These are phyloP conservation scores for Augochlora pura DNA, from an alignment of 1,140 invertebrate species.

Conservation along the genomic window DNA sequence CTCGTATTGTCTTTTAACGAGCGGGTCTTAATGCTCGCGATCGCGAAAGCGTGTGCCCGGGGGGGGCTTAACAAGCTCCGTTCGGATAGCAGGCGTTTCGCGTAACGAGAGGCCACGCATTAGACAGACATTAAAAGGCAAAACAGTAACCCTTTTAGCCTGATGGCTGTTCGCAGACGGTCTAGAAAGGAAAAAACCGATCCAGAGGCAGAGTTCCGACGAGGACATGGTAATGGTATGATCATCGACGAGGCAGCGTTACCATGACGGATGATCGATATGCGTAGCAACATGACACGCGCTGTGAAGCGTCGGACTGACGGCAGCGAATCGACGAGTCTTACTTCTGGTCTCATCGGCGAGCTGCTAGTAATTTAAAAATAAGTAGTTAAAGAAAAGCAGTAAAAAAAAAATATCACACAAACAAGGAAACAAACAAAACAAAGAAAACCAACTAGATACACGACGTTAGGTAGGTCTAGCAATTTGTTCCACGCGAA, in stretches of 20 bases:
- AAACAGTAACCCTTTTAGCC: not conserved
- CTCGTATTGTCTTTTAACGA: too few species aligned
- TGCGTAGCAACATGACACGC: conserved; percentile 43
- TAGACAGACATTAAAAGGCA: not conserved
- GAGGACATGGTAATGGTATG: conserved; percentile 81
- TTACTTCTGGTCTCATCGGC: conserved; percentile 49
- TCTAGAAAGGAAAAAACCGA: conserved; percentile 75
- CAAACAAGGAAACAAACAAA: too few species aligned
- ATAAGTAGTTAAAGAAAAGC: conserved; percentile 66
- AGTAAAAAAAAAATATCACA: not conserved
- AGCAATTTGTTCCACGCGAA: conserved; percentile 70
- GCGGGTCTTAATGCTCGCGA: too few species aligned
- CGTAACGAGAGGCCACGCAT: not conserved
- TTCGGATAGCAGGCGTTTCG: not conserved
- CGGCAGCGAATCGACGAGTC: conserved; percentile 48
- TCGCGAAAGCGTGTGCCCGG: not conserved
- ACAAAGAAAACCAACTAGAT: not conserved
- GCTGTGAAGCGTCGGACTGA: conserved; percentile 52
- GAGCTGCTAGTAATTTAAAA: conserved; percentile 64
- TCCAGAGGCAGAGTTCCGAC: conserved; percentile 78
- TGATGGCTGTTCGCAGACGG: conserved; percentile 67
- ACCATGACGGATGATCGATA: conserved; percentile 38
- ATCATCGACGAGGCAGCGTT: conserved; percentile 51
- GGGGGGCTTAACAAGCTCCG: not conserved
- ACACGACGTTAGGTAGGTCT: conserved; percentile 70